phyloP scores from a whole-genome alignment of 1,140 invertebrate genomes.

The Drosophila rufa region DNA sequence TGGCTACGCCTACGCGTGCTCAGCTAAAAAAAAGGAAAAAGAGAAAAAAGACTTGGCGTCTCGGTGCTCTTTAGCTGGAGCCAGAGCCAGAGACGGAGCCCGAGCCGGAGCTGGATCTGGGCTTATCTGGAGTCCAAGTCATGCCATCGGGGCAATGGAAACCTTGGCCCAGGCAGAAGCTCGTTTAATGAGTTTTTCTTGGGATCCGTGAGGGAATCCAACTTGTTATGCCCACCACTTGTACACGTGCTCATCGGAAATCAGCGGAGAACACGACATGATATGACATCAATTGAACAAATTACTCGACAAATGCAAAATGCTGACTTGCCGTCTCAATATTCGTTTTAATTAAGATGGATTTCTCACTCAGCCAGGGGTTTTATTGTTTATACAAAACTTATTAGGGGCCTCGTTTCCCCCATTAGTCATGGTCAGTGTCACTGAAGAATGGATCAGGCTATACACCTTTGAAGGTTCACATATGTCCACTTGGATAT shows the following conservation, averaged over 20 bases:
- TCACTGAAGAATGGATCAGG: constrained; percentile 22
- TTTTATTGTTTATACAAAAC: not conserved
- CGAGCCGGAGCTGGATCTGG: constrained; percentile 11
- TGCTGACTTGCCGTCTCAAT: constrained; percentile 28
- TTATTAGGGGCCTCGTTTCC: constrained; percentile 12
- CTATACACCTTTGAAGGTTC: constrained; percentile 14
- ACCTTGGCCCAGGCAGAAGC: constrained; percentile 70
- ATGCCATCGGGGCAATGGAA: constrained; percentile 63
- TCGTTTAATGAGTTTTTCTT: constrained; percentile 62
- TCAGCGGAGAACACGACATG: constrained; percentile 44
- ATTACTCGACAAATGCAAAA: constrained; percentile 49
- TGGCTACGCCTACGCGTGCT: constrained; percentile 75
- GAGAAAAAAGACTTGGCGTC: constrained; percentile 7
- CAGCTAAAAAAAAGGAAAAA: constrained; percentile 7
- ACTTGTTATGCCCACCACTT: constrained; percentile 3
- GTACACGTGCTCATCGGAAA: constrained; percentile 48
- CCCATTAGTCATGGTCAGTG: constrained; percentile 32
- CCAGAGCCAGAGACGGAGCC: constrained; percentile 1
- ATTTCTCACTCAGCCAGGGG: constrained; percentile 14
- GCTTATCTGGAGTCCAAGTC: constrained; percentile 66
- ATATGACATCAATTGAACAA: constrained; percentile 56
- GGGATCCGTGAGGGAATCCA: constrained; percentile 32
- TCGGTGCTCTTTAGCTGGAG: constrained; percentile 6
- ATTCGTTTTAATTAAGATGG: constrained; percentile 48
- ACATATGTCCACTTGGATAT: not conserved